Evolutionary conservation across 2,113 vertebrate species (phyloP).

Genomic region (Ursus arctos): DNA sequence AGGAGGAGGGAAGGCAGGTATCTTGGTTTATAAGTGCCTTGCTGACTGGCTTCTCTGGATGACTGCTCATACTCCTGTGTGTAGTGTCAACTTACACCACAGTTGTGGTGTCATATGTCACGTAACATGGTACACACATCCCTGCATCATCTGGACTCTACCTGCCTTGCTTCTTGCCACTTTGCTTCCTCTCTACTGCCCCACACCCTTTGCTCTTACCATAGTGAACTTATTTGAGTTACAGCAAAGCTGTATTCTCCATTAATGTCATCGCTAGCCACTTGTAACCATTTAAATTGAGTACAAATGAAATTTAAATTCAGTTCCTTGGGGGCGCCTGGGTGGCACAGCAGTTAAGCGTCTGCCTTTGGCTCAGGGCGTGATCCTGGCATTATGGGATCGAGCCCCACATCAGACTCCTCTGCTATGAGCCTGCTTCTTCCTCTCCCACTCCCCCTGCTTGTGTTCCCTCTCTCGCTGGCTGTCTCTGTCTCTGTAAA

Average conservation of each 20-base stretch:
- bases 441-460: too few species aligned
- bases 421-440: too few species aligned
- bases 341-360: too few species aligned
- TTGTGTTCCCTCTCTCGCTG: too few species aligned
- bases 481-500: too few species aligned
- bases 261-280: not conserved
- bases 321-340: not conserved
- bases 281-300: not conserved
- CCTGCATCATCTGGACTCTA: accelerated
- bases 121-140: accelerated
- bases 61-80: not conserved
- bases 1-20: constrained; percentile 92
- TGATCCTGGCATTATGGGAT: too few species aligned
- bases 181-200: not conserved
- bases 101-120: too few species aligned
- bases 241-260: not conserved
- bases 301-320: not conserved
- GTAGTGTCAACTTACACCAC: not conserved
- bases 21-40: constrained; percentile 95
- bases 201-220: not conserved
- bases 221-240: not conserved
- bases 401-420: too few species aligned
- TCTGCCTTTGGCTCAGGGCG: too few species aligned
- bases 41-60: not conserved
- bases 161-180: not conserved